A percentile compares a stretch with the other conserved stretches of the same genome.
These are phyloP conservation scores for Saiga tatarica DNA, from an alignment of 2,113 vertebrate genomes.

Conservation along the genomic window DNA sequence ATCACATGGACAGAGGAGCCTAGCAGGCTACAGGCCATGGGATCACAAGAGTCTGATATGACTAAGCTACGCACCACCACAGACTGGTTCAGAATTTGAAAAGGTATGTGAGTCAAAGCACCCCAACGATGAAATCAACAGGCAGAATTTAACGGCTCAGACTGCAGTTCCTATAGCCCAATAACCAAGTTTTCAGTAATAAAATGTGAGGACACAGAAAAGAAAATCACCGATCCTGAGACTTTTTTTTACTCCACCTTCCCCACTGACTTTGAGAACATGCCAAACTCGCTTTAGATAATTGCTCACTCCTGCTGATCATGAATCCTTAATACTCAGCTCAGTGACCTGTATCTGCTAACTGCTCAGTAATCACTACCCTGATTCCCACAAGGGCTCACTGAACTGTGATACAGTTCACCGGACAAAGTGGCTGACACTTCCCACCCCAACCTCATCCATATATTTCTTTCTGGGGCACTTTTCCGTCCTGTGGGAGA, in stretches of 20 bases:
- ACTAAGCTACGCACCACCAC: neutral
- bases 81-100: neutral
- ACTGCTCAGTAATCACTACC: neutral
- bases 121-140: neutral
- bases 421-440: neutral
- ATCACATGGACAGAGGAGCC: neutral
- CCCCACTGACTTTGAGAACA: neutral
- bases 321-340: neutral
- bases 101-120: neutral
- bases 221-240: neutral
- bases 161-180: neutral
- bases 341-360: neutral
- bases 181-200: neutral
- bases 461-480: neutral
- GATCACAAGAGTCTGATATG: neutral
- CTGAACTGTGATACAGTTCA: neutral
- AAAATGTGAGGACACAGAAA: neutral
- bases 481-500: neutral
- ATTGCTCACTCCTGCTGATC: neutral
- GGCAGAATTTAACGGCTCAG: neutral
- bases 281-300: neutral
- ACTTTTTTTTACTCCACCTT: neutral
- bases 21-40: neutral
- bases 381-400: neutral
- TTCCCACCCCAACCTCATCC: neutral